phyloP scores from a whole-genome alignment of 2,888 invertebrate species.

The Glaucopsyche alexis region DNA sequence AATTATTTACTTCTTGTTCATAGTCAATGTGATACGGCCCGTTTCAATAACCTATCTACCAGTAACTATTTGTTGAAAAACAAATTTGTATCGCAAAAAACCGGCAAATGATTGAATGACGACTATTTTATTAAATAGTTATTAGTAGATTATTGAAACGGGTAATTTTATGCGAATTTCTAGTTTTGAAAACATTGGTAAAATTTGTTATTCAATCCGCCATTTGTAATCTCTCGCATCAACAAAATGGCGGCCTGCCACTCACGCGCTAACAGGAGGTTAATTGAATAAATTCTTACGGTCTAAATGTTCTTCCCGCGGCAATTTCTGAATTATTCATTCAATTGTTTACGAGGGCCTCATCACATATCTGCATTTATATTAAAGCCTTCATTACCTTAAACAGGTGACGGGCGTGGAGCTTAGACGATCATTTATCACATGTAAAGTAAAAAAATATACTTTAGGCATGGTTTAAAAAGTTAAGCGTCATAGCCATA shows the following conservation, averaged over 20 bases:
- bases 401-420: background rate
- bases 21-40: background rate
- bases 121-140: no score
- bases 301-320: slow-evolving; percentile 16
- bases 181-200: background rate
- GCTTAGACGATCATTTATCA: slow-evolving; percentile 10
- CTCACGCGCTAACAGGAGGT: background rate
- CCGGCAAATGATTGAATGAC: no score
- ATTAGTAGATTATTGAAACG: no score
- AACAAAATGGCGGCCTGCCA: background rate
- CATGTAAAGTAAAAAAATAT: background rate
- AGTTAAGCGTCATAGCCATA: no score
- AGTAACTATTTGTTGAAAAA: no score
- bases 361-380: slow-evolving; percentile 36
- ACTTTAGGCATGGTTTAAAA: no score
- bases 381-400: slow-evolving; percentile 34
- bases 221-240: background rate
- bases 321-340: slow-evolving; percentile 31
- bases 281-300: slow-evolving; percentile 21
- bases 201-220: background rate
- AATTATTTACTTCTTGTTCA: background rate
- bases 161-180: no score
- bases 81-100: no score
- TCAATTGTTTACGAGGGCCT: slow-evolving; percentile 28
- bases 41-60: no score